Percentiles rank a stretch among this genome's conserved stretches.
Conservation (phyloP, 2,797 vertebrate genomes). For the Triplophysa yarkandensis region DNA sequence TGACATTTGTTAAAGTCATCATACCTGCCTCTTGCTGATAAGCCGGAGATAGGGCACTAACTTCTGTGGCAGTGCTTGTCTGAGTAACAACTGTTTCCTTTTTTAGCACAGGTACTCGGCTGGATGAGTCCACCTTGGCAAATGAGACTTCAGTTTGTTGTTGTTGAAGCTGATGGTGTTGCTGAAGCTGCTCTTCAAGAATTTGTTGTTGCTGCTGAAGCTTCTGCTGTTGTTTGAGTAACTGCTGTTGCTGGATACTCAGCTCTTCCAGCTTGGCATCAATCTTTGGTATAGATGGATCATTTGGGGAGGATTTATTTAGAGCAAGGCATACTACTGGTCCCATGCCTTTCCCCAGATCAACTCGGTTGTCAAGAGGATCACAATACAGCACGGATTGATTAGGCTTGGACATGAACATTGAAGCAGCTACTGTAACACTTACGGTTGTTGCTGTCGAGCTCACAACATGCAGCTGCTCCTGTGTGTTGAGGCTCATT, state of each 20-base stretch:
- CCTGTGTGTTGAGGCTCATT: slow-evolving; percentile 95
- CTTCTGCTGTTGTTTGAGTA: slow-evolving; percentile 76
- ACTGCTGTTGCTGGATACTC: slow-evolving; percentile 75
- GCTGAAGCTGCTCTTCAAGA: slow-evolving; percentile 76
- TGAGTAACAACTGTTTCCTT: slow-evolving; percentile 88
- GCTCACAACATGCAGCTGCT: slow-evolving; percentile 79
- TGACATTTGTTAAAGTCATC: slow-evolving; percentile 72
- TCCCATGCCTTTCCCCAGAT: slow-evolving; percentile 89
- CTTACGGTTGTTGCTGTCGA: slow-evolving; percentile 87
- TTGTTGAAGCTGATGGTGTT: slow-evolving; percentile 78
- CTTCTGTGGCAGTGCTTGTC: slow-evolving; percentile 72
- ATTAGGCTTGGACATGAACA: slow-evolving; percentile 91
- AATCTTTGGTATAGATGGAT: slow-evolving; percentile 78
- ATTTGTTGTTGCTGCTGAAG: slow-evolving; percentile 76
- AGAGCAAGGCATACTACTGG: slow-evolving; percentile 90
- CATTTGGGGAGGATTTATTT: slow-evolving; percentile 78
- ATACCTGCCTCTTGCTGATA: slow-evolving; percentile 71
- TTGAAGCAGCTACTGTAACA: slow-evolving; percentile 92
- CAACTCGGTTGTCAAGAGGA: slow-evolving; percentile 89
- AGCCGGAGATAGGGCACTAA: slow-evolving; percentile 72
- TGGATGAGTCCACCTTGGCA: slow-evolving; percentile 81
- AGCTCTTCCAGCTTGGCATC: slow-evolving; percentile 85
- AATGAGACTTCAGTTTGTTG: slow-evolving; percentile 81
- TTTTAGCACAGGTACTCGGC: slow-evolving; percentile 82
- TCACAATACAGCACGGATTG: slow-evolving; percentile 92